These are phyloP conservation scores for Anisognathus igniventris DNA, from an alignment of 2,797 vertebrate genomes.

Conservation along the genomic window DNA sequence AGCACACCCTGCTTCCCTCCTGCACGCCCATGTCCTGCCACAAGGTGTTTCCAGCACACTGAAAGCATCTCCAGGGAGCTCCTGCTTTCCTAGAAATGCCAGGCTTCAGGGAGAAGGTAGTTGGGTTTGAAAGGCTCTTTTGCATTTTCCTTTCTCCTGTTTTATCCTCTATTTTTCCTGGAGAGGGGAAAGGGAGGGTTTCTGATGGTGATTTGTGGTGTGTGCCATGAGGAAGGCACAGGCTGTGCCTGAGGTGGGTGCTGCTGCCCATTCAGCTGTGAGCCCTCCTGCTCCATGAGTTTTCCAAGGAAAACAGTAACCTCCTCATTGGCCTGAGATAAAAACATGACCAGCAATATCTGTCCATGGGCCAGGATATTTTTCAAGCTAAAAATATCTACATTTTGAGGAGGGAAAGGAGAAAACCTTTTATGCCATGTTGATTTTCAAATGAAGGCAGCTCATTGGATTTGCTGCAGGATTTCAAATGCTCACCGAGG, in stretches of 20 bases:
- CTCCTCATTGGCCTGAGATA: not conserved
- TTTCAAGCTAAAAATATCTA: not conserved
- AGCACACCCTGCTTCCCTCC: fast-evolving
- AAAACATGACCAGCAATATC: not conserved
- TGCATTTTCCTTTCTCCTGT: not conserved
- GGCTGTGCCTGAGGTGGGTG: not conserved
- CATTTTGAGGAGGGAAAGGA: not conserved
- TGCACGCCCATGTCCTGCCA: fast-evolving
- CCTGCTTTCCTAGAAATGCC: not conserved
- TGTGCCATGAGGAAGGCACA: not conserved
- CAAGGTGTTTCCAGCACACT: not conserved
- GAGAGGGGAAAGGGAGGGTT: not conserved
- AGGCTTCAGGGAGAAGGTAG: not conserved
- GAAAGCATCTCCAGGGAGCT: not conserved
- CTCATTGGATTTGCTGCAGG: not conserved
- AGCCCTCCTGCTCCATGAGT: not conserved
- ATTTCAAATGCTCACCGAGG: not conserved
- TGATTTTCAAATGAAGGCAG: conserved; percentile 22
- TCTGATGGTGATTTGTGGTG: fast-evolving
- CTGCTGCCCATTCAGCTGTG: not conserved
- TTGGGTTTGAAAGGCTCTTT: not conserved
- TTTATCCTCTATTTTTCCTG: not conserved
- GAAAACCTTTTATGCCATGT: not conserved
- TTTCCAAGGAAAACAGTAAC: not conserved
- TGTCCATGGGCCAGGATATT: not conserved